phyloP scores from a whole-genome alignment of 1,140 invertebrate genomes.

The Pteromalus puparum region DNA sequence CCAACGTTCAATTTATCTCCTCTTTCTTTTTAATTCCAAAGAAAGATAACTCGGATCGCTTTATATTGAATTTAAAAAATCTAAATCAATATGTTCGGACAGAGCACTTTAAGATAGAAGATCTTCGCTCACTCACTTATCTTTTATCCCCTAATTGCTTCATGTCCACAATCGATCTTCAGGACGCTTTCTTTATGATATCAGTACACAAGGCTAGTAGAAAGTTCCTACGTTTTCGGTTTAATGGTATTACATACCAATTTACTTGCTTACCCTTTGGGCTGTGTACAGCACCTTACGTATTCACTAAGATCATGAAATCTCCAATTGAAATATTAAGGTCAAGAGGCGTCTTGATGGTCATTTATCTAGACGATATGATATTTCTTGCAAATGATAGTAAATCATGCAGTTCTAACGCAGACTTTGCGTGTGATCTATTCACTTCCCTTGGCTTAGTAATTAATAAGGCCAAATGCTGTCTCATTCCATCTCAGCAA shows the following conservation, averaged over 20 bases:
- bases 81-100: not conserved
- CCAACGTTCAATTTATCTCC: not conserved
- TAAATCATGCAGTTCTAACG: not conserved
- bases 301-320: not conserved
- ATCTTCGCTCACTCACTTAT: not conserved
- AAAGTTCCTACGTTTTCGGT: conserved; percentile 55
- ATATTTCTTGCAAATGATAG: not conserved
- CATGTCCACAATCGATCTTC: conserved; percentile 1
- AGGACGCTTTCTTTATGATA: not conserved
- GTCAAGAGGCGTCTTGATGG: not conserved
- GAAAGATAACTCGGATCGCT: not conserved
- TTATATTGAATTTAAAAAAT: not conserved
- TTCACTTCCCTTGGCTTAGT: conserved; percentile 50
- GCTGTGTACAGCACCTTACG: not conserved
- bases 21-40: not conserved
- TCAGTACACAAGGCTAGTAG: conserved; percentile 40
- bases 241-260: not conserved
- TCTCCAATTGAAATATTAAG: not conserved
- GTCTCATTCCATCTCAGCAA: conserved; percentile 25
- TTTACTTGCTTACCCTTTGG: conserved; percentile 3
- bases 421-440: not conserved
- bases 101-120: not conserved
- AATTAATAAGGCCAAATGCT: conserved; percentile 46
- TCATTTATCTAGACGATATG: conserved; percentile 26
- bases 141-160: not conserved